Evolutionary conservation across 2,888 invertebrate genomes (phyloP).

Genomic region (Eristalis tenax): DNA sequence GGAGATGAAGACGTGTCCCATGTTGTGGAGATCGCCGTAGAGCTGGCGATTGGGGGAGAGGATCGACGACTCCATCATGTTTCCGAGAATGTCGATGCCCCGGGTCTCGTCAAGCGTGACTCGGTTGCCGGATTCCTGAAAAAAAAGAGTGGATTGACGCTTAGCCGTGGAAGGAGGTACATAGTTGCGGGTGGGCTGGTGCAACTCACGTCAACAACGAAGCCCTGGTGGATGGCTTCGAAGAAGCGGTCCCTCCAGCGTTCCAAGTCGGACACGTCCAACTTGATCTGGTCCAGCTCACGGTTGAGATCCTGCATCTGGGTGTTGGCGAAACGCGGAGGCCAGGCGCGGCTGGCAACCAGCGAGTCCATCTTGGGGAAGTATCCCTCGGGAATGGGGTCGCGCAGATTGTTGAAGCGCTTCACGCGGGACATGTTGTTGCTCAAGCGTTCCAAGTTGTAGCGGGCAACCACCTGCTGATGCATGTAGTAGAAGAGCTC

Average conservation of each 20-base stretch:
- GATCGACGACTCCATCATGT: constrained; percentile 87
- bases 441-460: constrained; percentile 87
- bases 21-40: constrained; percentile 90
- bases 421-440: constrained; percentile 85
- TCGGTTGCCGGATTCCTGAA: constrained; percentile 83
- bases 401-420: constrained; percentile 84
- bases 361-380: constrained; percentile 90
- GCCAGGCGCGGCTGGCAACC: constrained; percentile 87
- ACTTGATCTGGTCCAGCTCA: constrained; percentile 84
- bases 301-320: constrained; percentile 84
- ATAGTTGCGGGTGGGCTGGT: too few relatives aligned
- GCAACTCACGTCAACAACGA: constrained; percentile 80
- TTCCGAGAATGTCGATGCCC: constrained; percentile 89
- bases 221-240: constrained; percentile 85
- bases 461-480: constrained; percentile 84
- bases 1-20: constrained; percentile 89
- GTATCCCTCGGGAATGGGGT: constrained; percentile 88
- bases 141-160: neutral
- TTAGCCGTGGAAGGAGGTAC: too few relatives aligned
- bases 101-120: constrained; percentile 84
- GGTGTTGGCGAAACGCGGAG: constrained; percentile 84
- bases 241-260: constrained; percentile 88
- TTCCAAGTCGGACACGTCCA: constrained; percentile 86
- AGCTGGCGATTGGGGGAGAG: constrained; percentile 85
- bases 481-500: constrained; percentile 91